phyloP scores from a whole-genome alignment of 2,888 invertebrate species.

The Orthosia gracilis region DNA sequence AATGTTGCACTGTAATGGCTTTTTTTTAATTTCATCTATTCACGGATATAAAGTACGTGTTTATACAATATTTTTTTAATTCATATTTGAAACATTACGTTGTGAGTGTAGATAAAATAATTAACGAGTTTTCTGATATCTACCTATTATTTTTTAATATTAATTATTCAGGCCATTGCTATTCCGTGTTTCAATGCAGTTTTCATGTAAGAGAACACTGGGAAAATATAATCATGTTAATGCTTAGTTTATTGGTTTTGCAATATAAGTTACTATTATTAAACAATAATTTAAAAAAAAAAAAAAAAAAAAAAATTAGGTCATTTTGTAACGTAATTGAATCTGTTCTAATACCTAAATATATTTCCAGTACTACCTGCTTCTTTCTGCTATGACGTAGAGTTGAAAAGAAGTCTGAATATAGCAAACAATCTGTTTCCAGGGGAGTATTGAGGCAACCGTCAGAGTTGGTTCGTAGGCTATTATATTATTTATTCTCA shows the following conservation, averaged over 20 bases:
- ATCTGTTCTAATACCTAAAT: background rate
- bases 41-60: too few species aligned
- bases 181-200: background rate
- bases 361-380: slow-evolving; percentile 40
- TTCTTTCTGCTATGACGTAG: slow-evolving; percentile 47
- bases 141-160: too few species aligned
- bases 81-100: too few species aligned
- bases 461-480: background rate
- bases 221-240: slow-evolving; percentile 32
- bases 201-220: background rate
- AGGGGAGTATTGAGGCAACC: slow-evolving; percentile 11
- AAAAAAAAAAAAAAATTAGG: too few species aligned
- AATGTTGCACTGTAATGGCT: too few species aligned
- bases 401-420: slow-evolving; percentile 49
- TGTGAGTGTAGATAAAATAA: too few species aligned
- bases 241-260: slow-evolving; percentile 28
- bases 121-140: slow-evolving; percentile 13
- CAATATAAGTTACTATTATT: slow-evolving; percentile 41
- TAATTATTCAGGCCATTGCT: background rate
- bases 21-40: too few species aligned
- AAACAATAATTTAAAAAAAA: too few species aligned
- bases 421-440: slow-evolving; percentile 35
- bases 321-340: background rate
- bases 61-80: too few species aligned
- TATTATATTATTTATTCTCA: background rate